Conservation (phyloP, 2,113 vertebrate genomes). For the Willisornis vidua region DNA sequence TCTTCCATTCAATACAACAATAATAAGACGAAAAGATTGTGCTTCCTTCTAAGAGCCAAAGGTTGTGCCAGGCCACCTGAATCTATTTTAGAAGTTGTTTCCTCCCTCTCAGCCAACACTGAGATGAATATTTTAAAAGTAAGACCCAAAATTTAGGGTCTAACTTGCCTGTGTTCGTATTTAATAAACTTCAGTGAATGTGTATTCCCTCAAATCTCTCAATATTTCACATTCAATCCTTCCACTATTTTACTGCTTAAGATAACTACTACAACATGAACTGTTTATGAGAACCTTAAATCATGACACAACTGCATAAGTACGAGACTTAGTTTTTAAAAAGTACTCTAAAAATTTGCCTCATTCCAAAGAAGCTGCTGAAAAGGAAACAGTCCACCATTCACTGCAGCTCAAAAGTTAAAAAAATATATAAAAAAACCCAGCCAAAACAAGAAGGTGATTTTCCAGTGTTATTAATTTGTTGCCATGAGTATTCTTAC, state of each 20-base stretch:
- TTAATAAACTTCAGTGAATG: not conserved
- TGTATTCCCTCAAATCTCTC: not conserved
- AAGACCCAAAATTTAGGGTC: not conserved
- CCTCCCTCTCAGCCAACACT: not conserved
- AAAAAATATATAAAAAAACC: not conserved
- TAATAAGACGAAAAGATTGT: not conserved
- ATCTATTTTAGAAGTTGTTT: not conserved
- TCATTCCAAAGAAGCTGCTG: not conserved
- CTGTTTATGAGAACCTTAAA: not conserved
- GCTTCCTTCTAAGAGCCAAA: not conserved
- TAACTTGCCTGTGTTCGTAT: not conserved
- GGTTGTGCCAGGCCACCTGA: not conserved
- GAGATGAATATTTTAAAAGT: not conserved
- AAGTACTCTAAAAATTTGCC: not conserved
- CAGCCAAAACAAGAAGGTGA: not conserved
- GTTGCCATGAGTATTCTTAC: not conserved
- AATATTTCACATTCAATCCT: not conserved
- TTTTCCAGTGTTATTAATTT: not conserved
- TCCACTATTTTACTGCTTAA: not conserved
- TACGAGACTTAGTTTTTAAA: not conserved
- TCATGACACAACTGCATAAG: not conserved
- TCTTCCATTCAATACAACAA: not conserved
- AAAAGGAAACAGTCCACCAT: not conserved
- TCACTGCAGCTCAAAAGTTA: not conserved
- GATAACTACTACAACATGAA: rapidly evolving